Evolutionary conservation across 2,888 invertebrate species (phyloP).

Genomic region (Troglohyphantes excavatus): DNA sequence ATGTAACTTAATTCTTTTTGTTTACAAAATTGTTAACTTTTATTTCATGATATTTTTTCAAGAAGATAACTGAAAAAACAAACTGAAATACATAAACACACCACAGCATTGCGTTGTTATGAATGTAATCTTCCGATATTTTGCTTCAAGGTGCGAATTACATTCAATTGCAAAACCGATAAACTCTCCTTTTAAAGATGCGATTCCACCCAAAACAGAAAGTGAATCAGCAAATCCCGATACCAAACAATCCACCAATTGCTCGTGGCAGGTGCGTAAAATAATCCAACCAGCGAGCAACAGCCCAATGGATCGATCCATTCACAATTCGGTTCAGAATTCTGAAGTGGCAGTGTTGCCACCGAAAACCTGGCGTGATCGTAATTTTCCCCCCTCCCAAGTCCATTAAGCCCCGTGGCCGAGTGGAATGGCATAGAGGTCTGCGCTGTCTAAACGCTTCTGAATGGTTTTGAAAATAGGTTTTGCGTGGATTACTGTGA

Average conservation of each 20-base stretch:
- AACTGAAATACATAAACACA: no score
- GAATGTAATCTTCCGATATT: no score
- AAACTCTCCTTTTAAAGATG: no score
- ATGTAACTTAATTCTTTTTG: no score
- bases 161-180: no score
- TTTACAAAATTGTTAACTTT: no score
- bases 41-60: no score
- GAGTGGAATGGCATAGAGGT: background rate
- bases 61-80: no score
- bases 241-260: background rate
- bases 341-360: background rate
- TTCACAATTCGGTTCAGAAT: background rate
- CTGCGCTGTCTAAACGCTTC: background rate
- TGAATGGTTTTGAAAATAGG: constrained; percentile 4
- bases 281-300: background rate
- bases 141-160: no score
- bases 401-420: background rate
- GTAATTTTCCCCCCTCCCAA: constrained; percentile 4
- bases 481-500: background rate
- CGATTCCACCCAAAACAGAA: background rate
- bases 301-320: background rate
- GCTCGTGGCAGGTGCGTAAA: background rate
- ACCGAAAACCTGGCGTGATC: background rate
- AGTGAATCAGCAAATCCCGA: background rate
- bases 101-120: no score